These are phyloP conservation scores for Rhyacophila evoluta DNA, from an alignment of 2,888 invertebrate genomes.

Conservation along the genomic window DNA sequence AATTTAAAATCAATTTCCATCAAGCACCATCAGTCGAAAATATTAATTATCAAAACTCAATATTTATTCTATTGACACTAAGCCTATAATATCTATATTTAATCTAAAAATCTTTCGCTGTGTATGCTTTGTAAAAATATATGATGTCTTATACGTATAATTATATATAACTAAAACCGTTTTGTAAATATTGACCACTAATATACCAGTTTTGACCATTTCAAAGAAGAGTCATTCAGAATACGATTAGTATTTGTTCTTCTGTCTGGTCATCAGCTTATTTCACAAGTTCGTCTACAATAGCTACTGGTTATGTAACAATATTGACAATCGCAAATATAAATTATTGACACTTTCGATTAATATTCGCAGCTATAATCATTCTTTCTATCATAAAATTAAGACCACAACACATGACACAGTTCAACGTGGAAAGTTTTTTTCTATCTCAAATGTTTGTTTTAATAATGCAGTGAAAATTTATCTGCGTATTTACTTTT, in stretches of 20 bases:
- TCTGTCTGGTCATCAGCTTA: background rate
- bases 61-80: no score
- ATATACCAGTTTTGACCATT: background rate
- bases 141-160: no score
- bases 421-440: conserved; percentile 2
- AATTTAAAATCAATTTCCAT: no score
- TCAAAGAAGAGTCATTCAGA: background rate
- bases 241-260: background rate
- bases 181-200: no score
- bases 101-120: no score
- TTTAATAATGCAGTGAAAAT: background rate
- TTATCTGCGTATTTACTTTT: background rate
- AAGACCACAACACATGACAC: background rate
- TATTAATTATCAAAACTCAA: no score
- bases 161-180: no score
- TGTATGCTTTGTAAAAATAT: no score
- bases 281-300: background rate
- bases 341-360: conserved; percentile 30
- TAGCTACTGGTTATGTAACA: background rate
- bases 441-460: background rate
- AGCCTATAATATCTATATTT: no score
- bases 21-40: no score
- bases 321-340: background rate
- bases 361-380: background rate
- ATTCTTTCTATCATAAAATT: background rate